phyloP scores from a whole-genome alignment of 2,888 invertebrate genomes.

The Syritta pipiens region DNA sequence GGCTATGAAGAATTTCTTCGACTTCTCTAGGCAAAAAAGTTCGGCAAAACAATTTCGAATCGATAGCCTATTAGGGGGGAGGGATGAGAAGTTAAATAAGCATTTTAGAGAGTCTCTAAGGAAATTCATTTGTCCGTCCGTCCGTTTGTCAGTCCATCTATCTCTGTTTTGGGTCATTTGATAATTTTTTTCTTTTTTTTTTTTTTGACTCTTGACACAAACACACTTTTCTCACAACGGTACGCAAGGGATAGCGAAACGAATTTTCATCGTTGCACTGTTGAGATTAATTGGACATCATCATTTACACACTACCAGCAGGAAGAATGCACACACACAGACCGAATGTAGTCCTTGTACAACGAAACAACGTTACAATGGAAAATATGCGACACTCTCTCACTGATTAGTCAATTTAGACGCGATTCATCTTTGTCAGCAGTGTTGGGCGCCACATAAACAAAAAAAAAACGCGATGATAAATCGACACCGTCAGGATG shows the following conservation, averaged over 20 bases:
- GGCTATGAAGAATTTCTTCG: not conserved
- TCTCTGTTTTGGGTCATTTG: slow-evolving; percentile 39
- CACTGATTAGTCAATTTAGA: slow-evolving; percentile 68
- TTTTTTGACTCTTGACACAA: too few species aligned
- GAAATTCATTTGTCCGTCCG: slow-evolving; percentile 14
- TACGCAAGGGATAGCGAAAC: slow-evolving; percentile 17
- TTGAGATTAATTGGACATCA: slow-evolving; percentile 42
- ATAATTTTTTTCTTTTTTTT: slow-evolving; percentile 15
- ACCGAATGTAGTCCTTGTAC: slow-evolving; percentile 10
- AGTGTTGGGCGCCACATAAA: slow-evolving; percentile 30
- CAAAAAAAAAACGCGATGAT: slow-evolving; percentile 42
- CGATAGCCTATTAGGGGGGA: slow-evolving; percentile 2
- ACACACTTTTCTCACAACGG: slow-evolving; percentile 26
- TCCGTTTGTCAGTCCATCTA: too few species aligned
- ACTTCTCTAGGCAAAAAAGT: slow-evolving; percentile 36
- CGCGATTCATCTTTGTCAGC: slow-evolving; percentile 60
- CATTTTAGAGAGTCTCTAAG: slow-evolving; percentile 33
- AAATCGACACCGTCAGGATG: slow-evolving; percentile 7
- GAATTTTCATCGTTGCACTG: slow-evolving; percentile 55
- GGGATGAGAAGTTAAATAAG: slow-evolving; percentile 18
- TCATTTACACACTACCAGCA: slow-evolving; percentile 52
- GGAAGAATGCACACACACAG: slow-evolving; percentile 18
- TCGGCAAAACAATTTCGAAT: slow-evolving; percentile 49
- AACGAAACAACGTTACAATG: not conserved
- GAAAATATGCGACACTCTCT: slow-evolving; percentile 44